phyloP scores from a whole-genome alignment of 2,888 invertebrate genomes.

The Lottia scabra region DNA sequence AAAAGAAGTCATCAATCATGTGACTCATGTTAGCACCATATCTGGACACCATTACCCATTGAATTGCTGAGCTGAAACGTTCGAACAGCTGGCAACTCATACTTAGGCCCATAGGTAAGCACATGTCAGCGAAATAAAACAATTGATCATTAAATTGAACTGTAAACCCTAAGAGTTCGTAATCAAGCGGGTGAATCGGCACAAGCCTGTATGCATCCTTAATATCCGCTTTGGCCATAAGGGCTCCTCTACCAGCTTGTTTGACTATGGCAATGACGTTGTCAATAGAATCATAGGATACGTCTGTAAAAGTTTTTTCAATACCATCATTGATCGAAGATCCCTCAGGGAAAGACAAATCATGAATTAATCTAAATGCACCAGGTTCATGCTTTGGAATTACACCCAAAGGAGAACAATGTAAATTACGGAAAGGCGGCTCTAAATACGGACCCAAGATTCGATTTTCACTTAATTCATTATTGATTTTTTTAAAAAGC shows the following conservation, averaged over 20 bases:
- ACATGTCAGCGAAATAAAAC: constrained; percentile 2
- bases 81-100: neutral
- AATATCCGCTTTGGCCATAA: too few relatives aligned
- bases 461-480: neutral
- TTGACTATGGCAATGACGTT: too few relatives aligned
- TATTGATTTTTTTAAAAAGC: neutral
- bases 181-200: too few relatives aligned
- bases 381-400: neutral
- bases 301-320: too few relatives aligned
- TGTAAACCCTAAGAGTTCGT: neutral
- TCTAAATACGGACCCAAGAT: neutral
- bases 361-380: neutral
- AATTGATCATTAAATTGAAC: neutral
- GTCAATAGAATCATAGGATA: too few relatives aligned
- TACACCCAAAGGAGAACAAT: neutral
- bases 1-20: neutral
- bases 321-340: too few relatives aligned
- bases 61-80: constrained; percentile 4
- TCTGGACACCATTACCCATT: neutral
- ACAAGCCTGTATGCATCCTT: too few relatives aligned
- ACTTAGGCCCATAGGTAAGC: constrained; percentile 3
- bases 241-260: too few relatives aligned
- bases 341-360: neutral
- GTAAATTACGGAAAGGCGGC: neutral
- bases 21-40: neutral